These are phyloP conservation scores for Apus apus DNA, from an alignment of 2,113 vertebrate genomes.

Conservation along the genomic window DNA sequence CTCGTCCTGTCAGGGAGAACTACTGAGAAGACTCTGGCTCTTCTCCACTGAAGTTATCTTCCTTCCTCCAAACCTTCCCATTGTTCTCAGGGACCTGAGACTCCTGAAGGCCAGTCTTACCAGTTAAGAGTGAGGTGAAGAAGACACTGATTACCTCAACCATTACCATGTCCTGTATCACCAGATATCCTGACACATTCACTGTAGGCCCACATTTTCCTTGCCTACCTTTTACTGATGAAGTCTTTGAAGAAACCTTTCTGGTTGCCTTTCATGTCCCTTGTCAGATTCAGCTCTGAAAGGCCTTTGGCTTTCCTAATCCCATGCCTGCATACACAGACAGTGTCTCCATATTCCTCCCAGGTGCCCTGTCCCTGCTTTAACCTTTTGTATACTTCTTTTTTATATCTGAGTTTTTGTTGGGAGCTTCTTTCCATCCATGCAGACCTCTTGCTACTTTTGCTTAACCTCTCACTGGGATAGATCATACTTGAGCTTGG, in stretches of 20 bases:
- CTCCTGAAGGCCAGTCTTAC: background rate
- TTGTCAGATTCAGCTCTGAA: background rate
- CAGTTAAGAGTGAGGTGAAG: background rate
- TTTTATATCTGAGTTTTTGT: background rate
- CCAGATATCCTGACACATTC: background rate
- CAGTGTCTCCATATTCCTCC: background rate
- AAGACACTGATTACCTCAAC: background rate
- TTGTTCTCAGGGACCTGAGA: background rate
- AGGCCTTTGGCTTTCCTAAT: background rate
- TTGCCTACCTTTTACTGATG: background rate
- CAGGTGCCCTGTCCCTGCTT: background rate
- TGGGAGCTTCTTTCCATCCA: background rate
- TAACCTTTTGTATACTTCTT: background rate
- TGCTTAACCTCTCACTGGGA: background rate
- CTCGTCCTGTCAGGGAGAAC: background rate
- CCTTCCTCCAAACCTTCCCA: background rate
- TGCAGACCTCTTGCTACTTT: background rate
- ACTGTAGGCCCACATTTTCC: background rate
- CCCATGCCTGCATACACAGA: background rate
- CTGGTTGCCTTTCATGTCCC: background rate
- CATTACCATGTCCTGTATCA: background rate
- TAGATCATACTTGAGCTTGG: background rate
- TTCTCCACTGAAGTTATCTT: background rate
- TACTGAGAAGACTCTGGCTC: background rate
- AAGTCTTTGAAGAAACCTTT: background rate